Evolutionary conservation across 2,888 invertebrate genomes (phyloP), one percentile per base, ranked within the genome.

Genomic region (Euclidia mi): DNA sequence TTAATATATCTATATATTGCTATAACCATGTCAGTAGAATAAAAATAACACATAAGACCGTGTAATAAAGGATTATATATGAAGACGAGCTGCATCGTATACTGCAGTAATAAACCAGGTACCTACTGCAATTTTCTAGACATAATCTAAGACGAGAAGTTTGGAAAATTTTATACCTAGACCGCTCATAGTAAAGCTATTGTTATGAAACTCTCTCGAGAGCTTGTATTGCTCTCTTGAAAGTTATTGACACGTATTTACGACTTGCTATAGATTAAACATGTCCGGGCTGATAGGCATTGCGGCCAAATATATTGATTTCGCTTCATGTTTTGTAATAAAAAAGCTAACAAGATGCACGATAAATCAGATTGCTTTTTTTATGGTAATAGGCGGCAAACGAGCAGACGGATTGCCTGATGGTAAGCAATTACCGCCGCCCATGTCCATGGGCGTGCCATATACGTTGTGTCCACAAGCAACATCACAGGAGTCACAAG

Each of bases 281-380:
- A 35, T 7, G 14, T 35, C 17, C 15, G 35, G 11, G 25, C 20
- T 0, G 25, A 11, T 42, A 42, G 14, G 29, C 28, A 42, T 15
- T 15, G 28, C 28, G 42, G 15, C 29, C 14, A 11, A 29, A n/a
- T 42, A 14, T 37, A 42, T 42, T 29, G 42, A 42, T 29, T 29
- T 41, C 9, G 7, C n/a, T 10, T n/a, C 29, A 42, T 29, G 42
- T 29, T 42, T 42, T 29, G 29, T 42, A 14, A 29, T 42, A 40
- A 40, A 34, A n/a, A 40, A 15, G 14, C 29, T 29, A 42, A 20
- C 20, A 41, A 41, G 38, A 18, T 18, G 3, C 10, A 10, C 18
- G 2, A 38, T 20, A 38, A 38, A 38, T 18, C 18, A 38, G 20
- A 4, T n/a, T 11, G 25, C 6, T n/a, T n/a, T n/a, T n/a, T n/a